These are phyloP conservation scores for Cremastinae sp. DNA, from an alignment of 2,888 invertebrate genomes.

Conservation along the genomic window DNA sequence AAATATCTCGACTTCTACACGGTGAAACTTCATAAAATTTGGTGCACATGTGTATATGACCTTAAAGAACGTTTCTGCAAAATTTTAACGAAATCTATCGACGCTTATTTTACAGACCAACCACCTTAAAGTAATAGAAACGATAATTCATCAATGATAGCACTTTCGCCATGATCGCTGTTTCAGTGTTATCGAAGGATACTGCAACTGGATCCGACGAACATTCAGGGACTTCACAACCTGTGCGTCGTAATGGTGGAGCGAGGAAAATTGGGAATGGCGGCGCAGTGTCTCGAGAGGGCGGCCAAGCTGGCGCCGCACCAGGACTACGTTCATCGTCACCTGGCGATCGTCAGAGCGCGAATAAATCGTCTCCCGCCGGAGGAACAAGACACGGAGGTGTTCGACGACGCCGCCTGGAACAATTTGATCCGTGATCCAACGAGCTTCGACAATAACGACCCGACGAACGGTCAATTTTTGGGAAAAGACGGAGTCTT, in stretches of 20 bases:
- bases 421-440: constrained; percentile 53
- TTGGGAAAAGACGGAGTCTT: constrained; percentile 72
- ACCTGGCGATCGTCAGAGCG: constrained; percentile 93
- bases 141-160: too few species aligned
- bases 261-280: constrained; percentile 91
- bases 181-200: constrained; percentile 94
- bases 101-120: too few species aligned
- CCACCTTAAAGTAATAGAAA: too few species aligned
- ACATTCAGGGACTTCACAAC: constrained; percentile 97
- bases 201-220: constrained; percentile 91
- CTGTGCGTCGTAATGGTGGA: constrained; percentile 98
- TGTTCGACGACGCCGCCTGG: constrained; percentile 76
- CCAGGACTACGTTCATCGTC: constrained; percentile 95
- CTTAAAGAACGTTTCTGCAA: too few species aligned
- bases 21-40: too few species aligned
- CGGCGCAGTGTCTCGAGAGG: constrained; percentile 91
- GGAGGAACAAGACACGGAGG: constrained; percentile 74
- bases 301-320: constrained; percentile 92
- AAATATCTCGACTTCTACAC: too few species aligned
- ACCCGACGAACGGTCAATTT: constrained; percentile 69
- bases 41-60: too few species aligned
- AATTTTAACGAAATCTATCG: too few species aligned
- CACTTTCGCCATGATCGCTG: too few species aligned
- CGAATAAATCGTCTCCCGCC: constrained; percentile 81
- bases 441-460: constrained; percentile 65